Conservation (phyloP, 2,797 vertebrate genomes). For the Coluber constrictor region DNA sequence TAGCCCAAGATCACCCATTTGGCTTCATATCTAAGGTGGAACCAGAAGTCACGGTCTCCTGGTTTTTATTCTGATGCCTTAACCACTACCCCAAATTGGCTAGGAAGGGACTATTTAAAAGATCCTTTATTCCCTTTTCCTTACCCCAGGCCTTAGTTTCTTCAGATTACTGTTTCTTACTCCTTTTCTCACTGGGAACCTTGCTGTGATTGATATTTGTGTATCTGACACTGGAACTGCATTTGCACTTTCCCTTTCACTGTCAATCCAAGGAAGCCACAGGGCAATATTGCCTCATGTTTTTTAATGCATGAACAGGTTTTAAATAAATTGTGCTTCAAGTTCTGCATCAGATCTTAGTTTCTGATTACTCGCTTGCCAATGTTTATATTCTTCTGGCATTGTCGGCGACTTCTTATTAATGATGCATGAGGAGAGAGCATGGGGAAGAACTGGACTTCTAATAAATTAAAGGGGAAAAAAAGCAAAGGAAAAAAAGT, state of each 20-base stretch:
- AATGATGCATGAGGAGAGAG: neutral
- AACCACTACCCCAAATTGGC: neutral
- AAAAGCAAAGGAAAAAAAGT: neutral
- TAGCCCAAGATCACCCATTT: neutral
- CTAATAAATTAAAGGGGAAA: neutral
- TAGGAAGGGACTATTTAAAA: neutral
- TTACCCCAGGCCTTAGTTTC: neutral
- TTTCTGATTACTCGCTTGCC: neutral
- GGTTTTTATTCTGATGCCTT: neutral
- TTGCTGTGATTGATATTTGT: neutral
- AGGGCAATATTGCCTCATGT: neutral
- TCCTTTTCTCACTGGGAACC: neutral
- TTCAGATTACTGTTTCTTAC: neutral
- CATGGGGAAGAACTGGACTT: neutral
- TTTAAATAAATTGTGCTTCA: neutral
- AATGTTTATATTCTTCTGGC: neutral
- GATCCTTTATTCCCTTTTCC: neutral
- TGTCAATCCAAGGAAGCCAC: neutral
- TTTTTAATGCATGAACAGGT: neutral
- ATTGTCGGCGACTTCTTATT: neutral
- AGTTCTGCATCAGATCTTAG: neutral
- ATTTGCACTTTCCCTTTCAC: neutral
- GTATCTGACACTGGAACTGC: neutral
- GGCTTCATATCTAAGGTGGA: neutral
- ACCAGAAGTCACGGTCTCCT: neutral